A percentile compares a stretch with the other conserved stretches of the same genome.
These are phyloP conservation scores for Micropoecilia bifurca DNA, from an alignment of 2,797 vertebrate genomes.

Conservation along the genomic window DNA sequence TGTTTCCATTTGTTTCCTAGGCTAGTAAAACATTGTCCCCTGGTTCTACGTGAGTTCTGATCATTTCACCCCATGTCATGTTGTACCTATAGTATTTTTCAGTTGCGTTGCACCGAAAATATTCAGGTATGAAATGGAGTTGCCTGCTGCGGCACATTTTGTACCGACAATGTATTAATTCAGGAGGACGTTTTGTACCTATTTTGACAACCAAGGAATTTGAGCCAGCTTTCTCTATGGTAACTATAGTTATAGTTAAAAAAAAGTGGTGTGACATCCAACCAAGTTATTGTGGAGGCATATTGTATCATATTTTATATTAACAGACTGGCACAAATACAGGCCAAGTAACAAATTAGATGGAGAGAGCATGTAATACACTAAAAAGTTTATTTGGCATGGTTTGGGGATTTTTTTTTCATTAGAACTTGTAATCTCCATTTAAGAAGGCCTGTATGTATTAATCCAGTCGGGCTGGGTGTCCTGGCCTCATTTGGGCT, in stretches of 20 bases:
- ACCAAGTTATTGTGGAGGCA: background rate
- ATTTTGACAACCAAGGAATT: background rate
- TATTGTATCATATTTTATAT: background rate
- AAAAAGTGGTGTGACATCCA: background rate
- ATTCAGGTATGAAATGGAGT: background rate
- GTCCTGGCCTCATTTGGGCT: conserved; percentile 73
- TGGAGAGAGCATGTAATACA: background rate
- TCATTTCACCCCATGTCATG: background rate
- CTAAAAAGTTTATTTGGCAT: background rate
- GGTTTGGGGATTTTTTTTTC: conserved; percentile 56
- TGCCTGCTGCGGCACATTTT: background rate
- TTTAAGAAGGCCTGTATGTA: conserved; percentile 63
- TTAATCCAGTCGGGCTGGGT: conserved; percentile 70
- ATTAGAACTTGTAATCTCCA: conserved; percentile 59
- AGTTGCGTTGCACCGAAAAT: background rate
- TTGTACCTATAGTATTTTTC: background rate
- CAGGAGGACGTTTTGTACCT: background rate
- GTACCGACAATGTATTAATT: background rate
- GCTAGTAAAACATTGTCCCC: background rate
- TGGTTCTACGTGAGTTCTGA: background rate
- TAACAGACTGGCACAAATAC: background rate
- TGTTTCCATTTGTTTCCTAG: background rate
- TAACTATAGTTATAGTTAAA: background rate
- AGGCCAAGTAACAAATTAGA: background rate
- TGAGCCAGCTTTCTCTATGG: background rate